These are phyloP conservation scores for Haliclystus octoradiatus DNA, from an alignment of 30 jellyfish, hydroid and myxozoan species.

Conservation along the genomic window DNA sequence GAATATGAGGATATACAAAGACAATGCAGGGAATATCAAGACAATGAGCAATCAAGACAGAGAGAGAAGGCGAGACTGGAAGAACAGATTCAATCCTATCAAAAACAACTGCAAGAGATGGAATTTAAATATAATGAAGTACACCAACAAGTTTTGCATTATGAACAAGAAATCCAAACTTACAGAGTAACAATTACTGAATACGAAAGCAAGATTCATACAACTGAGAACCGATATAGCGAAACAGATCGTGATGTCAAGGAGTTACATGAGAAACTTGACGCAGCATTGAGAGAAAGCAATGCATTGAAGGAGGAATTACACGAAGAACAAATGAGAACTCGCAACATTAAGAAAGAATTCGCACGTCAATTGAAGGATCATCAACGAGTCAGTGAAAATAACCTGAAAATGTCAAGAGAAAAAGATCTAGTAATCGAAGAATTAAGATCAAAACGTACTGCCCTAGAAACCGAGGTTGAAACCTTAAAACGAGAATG, in stretches of 20 bases:
- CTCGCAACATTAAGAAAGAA: slow-evolving; percentile 58
- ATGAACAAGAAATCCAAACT: slow-evolving; percentile 43
- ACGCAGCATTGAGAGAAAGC: slow-evolving; percentile 47
- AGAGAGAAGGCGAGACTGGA: slow-evolving; percentile 63
- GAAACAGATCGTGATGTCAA: slow-evolving; percentile 48
- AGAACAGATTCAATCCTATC: slow-evolving; percentile 44
- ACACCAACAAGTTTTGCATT: slow-evolving; percentile 14
- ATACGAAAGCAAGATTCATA: slow-evolving; percentile 35
- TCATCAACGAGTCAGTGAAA: slow-evolving; percentile 66
- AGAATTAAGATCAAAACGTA: slow-evolving; percentile 58
- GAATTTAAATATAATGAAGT: slow-evolving; percentile 43
- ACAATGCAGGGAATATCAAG: slow-evolving; percentile 33
- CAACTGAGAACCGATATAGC: slow-evolving; percentile 43
- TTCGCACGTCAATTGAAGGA: slow-evolving; percentile 78
- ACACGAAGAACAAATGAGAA: slow-evolving; percentile 63
- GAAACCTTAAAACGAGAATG: slow-evolving; percentile 81
- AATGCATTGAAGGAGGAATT: slow-evolving; percentile 58
- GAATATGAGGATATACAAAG: slow-evolving; percentile 72
- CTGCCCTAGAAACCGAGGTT: slow-evolving; percentile 75
- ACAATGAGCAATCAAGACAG: slow-evolving; percentile 37
- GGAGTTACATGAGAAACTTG: slow-evolving; percentile 60
- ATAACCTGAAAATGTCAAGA: slow-evolving; percentile 35
- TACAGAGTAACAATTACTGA: slow-evolving; percentile 50
- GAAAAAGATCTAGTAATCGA: slow-evolving; percentile 79
- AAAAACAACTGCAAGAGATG: slow-evolving; percentile 42